A percentile compares a stretch with the other conserved stretches of the same genome.
These are phyloP conservation scores for Papilio dardanus DNA, from an alignment of 1,140 invertebrate genomes.

Conservation along the genomic window DNA sequence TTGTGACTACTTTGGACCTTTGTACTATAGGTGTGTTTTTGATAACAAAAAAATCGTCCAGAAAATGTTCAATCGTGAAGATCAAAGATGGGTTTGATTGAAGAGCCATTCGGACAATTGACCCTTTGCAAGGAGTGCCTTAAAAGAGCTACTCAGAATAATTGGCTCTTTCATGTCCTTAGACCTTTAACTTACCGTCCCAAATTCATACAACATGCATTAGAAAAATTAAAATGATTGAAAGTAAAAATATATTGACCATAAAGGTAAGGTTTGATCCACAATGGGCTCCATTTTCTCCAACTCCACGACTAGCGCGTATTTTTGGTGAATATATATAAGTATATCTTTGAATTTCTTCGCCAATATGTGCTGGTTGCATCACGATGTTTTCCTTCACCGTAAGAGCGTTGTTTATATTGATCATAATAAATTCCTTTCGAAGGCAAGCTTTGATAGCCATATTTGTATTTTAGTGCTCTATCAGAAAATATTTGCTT, in stretches of 20 bases:
- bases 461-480: too few relatives aligned
- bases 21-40: constrained; percentile 11
- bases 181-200: constrained; percentile 39
- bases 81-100: constrained; percentile 61
- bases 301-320: too few relatives aligned
- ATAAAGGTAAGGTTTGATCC: too few relatives aligned
- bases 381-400: too few relatives aligned
- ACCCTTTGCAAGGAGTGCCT: constrained; percentile 47
- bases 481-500: too few relatives aligned
- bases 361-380: too few relatives aligned
- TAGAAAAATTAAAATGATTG: constrained; percentile 11
- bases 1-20: too few relatives aligned
- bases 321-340: too few relatives aligned
- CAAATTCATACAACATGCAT: constrained; percentile 30
- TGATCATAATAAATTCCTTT: too few relatives aligned
- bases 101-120: constrained; percentile 61
- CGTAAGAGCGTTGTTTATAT: too few relatives aligned
- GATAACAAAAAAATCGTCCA: constrained; percentile 21
- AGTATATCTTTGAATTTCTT: too few relatives aligned
- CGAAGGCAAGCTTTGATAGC: neutral
- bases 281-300: too few relatives aligned
- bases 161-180: constrained; percentile 55
- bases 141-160: constrained; percentile 56
- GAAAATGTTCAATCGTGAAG: constrained; percentile 42
- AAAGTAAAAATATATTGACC: neutral